phyloP scores from a whole-genome alignment of 2,113 vertebrate species.

The Siniperca chuatsi region DNA sequence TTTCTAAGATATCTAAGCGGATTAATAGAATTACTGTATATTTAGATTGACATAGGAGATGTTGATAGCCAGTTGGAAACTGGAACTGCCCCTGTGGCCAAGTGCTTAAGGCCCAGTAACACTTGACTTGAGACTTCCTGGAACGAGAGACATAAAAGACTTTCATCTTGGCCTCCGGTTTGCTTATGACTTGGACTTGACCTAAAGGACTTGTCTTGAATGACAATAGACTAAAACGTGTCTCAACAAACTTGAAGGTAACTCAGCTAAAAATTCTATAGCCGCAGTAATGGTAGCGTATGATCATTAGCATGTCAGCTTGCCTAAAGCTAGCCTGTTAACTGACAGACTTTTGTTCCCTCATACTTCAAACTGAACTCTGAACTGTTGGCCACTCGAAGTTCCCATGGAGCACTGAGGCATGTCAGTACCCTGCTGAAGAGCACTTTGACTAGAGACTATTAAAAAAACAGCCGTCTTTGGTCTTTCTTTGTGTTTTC shows the following conservation, averaged over 20 bases:
- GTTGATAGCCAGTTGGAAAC: no score
- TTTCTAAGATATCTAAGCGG: background rate
- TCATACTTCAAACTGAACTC: constrained; percentile 5
- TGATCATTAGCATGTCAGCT: background rate
- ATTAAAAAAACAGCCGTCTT: background rate
- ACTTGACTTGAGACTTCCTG: background rate
- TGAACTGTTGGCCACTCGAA: background rate
- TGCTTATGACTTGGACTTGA: background rate
- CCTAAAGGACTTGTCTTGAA: background rate
- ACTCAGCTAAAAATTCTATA: background rate
- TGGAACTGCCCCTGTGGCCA: no score
- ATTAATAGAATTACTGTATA: background rate
- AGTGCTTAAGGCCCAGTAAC: background rate
- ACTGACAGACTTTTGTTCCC: background rate
- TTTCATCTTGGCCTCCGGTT: background rate
- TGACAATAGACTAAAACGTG: background rate
- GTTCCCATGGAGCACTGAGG: background rate
- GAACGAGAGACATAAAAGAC: background rate
- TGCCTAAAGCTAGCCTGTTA: background rate
- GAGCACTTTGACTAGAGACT: background rate
- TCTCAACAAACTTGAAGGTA: background rate
- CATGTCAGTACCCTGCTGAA: background rate
- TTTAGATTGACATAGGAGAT: background rate
- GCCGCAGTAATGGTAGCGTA: background rate
- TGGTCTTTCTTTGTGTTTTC: constrained; percentile 8